Evolutionary conservation across 2,113 vertebrate species (phyloP).

Genomic region (Ciconia boyciana): DNA sequence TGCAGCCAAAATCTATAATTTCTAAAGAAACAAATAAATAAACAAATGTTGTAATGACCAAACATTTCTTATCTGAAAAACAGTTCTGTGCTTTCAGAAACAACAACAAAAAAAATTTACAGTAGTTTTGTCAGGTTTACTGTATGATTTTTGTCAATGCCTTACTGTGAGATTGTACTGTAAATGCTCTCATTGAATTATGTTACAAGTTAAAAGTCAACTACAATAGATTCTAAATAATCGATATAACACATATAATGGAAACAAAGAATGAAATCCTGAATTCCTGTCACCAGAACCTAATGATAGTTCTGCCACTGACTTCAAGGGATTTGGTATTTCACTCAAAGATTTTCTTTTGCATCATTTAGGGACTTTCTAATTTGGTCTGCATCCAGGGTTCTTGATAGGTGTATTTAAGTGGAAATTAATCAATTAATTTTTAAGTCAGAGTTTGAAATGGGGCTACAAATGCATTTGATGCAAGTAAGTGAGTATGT

Average conservation of each 20-base stretch:
- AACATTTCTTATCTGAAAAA: neutral
- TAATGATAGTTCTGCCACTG: neutral
- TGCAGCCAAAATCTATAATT: neutral
- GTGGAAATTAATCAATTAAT: neutral
- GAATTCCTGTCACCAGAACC: neutral
- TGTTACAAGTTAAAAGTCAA: neutral
- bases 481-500: neutral
- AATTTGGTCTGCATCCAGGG: neutral
- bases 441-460: neutral
- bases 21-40: neutral
- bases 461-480: neutral
- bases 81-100: neutral
- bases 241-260: neutral
- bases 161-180: neutral
- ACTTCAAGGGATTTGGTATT: neutral
- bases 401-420: neutral
- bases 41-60: neutral
- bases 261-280: neutral
- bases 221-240: neutral
- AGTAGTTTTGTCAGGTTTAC: neutral
- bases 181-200: neutral
- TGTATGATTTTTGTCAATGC: neutral
- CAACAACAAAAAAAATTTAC: neutral
- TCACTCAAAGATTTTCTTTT: neutral
- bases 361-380: neutral